Percentiles rank a stretch among this genome's conserved stretches.
phyloP scores from a whole-genome alignment of 2,888 invertebrate species.

The Pinctada fucata region DNA sequence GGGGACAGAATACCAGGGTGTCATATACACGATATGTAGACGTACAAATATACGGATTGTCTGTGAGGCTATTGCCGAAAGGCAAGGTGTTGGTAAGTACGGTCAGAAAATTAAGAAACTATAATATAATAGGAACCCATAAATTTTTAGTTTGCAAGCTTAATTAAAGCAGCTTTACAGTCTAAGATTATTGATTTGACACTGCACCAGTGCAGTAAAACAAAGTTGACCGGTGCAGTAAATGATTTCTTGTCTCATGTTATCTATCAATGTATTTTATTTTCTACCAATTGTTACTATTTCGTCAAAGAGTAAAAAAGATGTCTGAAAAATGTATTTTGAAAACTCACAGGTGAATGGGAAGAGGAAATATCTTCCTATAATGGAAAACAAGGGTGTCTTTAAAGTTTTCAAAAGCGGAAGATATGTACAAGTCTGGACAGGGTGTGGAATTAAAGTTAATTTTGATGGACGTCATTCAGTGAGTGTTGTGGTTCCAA shows the following conservation, averaged over 20 bases:
- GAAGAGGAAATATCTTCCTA: conserved; percentile 10
- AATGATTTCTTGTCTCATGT: not conserved
- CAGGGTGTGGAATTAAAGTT: conserved; percentile 48
- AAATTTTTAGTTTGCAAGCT: no score
- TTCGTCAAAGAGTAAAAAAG: no score
- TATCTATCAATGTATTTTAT: not conserved
- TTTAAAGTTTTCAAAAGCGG: conserved; percentile 29
- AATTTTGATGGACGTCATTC: conserved; percentile 38
- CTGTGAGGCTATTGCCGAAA: not conserved
- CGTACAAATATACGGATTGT: conserved; percentile 40
- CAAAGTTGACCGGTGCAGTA: not conserved
- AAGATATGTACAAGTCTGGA: conserved; percentile 30
- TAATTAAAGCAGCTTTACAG: no score
- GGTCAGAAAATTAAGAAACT: not conserved
- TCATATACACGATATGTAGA: conserved; percentile 51
- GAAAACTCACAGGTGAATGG: conserved; percentile 6
- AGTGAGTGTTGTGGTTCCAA: conserved; percentile 20
- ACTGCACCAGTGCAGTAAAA: no score
- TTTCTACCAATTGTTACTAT: no score
- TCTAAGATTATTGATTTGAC: no score
- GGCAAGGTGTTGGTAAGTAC: conserved; percentile 18
- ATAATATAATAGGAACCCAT: no score
- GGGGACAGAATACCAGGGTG: conserved; percentile 45
- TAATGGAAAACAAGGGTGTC: conserved; percentile 9
- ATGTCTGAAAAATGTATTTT: no score